phyloP scores from a whole-genome alignment of 1,140 invertebrate species.

The Drosophila suzukii region DNA sequence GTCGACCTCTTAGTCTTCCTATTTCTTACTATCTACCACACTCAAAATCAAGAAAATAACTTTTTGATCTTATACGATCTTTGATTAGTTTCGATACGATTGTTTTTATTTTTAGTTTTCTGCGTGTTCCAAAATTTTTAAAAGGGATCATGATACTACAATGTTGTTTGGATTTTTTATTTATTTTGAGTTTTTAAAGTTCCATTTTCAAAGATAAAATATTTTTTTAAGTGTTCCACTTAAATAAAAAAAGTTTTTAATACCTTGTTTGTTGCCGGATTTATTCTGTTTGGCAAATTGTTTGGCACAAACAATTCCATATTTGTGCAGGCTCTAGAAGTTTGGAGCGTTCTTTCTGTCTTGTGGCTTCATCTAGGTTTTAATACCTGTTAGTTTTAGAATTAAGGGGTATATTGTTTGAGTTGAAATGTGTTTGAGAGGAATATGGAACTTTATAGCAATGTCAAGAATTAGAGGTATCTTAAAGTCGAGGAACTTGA shows the following conservation, averaged over 20 bases:
- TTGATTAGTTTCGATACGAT: no score
- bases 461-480: neutral
- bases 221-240: conserved; percentile 5
- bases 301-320: conserved; percentile 67
- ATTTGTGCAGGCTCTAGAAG: conserved; percentile 58
- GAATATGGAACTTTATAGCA: neutral
- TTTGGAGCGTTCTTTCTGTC: conserved; percentile 35
- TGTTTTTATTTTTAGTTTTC: no score
- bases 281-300: conserved; percentile 55
- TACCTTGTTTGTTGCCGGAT: conserved; percentile 16
- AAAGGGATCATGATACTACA: no score
- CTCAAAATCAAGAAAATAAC: neutral
- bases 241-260: neutral
- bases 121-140: no score
- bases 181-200: no score
- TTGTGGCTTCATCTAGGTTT: conserved; percentile 2
- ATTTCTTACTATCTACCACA: neutral
- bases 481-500: neutral
- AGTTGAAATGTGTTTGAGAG: neutral
- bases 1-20: neutral
- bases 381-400: neutral
- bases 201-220: neutral
- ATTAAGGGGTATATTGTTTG: neutral
- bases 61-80: neutral
- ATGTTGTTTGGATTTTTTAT: no score